phyloP scores from a whole-genome alignment of 2,888 invertebrate genomes.

The Drosophila nigricruria region DNA sequence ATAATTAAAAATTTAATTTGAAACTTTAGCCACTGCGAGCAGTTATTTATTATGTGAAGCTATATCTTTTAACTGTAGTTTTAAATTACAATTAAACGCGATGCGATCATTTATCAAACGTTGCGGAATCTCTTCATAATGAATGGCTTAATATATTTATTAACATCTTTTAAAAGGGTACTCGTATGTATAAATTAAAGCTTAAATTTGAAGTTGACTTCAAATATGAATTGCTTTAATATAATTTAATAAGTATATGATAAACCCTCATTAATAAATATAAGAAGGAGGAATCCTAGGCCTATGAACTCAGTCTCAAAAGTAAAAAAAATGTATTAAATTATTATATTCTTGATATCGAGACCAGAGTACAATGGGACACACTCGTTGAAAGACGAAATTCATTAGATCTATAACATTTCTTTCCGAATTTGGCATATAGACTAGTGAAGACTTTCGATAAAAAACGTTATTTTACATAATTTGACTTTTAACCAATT shows the following conservation, averaged over 20 bases:
- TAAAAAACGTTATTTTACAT: neutral
- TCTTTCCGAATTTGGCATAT: neutral
- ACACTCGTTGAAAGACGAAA: no score
- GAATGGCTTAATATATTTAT: neutral
- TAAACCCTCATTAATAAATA: no score
- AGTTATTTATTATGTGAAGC: constrained; percentile 61
- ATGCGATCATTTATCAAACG: constrained; percentile 55
- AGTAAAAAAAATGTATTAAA: no score
- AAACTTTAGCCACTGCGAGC: constrained; percentile 49
- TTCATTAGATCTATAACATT: neutral
- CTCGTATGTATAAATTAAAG: neutral
- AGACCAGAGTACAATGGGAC: no score
- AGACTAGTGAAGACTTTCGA: neutral
- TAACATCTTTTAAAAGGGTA: neutral
- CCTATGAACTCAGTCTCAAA: neutral
- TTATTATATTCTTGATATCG: no score
- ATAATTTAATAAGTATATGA: no score
- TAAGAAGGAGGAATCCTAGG: neutral
- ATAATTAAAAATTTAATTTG: constrained; percentile 74
- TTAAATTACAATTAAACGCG: constrained; percentile 47
- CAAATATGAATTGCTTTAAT: no score
- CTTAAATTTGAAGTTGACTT: neutral
- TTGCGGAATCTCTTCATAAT: constrained; percentile 8
- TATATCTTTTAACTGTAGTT: constrained; percentile 36
- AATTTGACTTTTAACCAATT: neutral